Base-by-base conservation (phyloP, 1,140 invertebrate species). In the Pomacea maculata region DNA sequence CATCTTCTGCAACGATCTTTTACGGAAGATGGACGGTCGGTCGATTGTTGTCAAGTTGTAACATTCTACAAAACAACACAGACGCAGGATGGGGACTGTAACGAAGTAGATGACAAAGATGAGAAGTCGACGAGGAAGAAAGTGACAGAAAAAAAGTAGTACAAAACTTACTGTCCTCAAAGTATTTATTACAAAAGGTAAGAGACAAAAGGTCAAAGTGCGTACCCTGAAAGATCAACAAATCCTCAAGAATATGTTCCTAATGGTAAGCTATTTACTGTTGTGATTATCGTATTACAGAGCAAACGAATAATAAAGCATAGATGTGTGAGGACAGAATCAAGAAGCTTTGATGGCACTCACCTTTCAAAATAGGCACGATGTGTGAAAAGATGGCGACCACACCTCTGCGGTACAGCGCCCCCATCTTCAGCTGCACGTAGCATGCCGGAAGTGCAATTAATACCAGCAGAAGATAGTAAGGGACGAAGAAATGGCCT, bases 301-400 rank as follows among this genome's bases (percentile, higher is more conserved):
- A 25, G 25, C 25, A 25, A 25, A 25, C 25, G 25, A 6, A 45
- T 45, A 45, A 45, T 6, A 45, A 45, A 45, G 34, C 34, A 45
- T 45, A 45, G 34, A 45, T 6, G 6, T 45, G 34, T 6, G 34
- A 45, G 34, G 34, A 45, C 3, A 45, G 34, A 45, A 45, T 45
- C 34, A 45, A 45, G 34, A 45, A 45, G 34, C 34, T 45, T 45
- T 6, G 34, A 45, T 45, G 34, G 12, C 29, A 75, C 79, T 83
- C 83, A 90, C 89, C 88, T 87, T 90, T 90, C 7, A 89, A 77
- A 72, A 89, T 81, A 2, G 89, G 89, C 9, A 89, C 78, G 1
- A 89, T 76, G 57, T 87, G 84, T 34, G 85, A 82, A 82, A 89
- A 89, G 72, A 88, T 86, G 10, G 86, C 88, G 8, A 90, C 82